phyloP scores from a whole-genome alignment of 2,888 invertebrate genomes.

The Tuberolachnus salignus region DNA sequence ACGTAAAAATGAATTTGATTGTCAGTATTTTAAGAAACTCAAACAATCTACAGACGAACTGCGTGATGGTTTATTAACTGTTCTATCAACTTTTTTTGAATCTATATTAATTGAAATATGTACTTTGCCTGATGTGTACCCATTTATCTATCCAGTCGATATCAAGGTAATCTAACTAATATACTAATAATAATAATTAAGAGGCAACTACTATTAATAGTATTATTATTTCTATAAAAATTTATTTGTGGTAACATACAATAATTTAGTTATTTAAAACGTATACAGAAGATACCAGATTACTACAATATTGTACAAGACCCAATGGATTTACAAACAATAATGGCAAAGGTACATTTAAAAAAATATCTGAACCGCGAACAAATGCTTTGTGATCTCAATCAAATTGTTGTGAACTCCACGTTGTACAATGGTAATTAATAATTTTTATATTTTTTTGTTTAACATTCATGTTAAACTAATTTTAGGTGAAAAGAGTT shows the following conservation, averaged over 20 bases:
- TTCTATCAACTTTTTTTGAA: conserved; percentile 88
- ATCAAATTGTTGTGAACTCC: conserved; percentile 95
- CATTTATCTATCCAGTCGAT: conserved; percentile 93
- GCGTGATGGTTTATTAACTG: conserved; percentile 95
- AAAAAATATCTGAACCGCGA: conserved; percentile 94
- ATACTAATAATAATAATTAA: too few relatives aligned
- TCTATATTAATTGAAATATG: conserved; percentile 91
- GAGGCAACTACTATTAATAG: not conserved
- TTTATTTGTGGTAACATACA: conserved; percentile 65
- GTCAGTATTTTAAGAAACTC: conserved; percentile 87
- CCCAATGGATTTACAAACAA: conserved; percentile 97
- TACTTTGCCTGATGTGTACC: conserved; percentile 87
- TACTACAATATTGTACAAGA: conserved; percentile 89
- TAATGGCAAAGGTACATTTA: conserved; percentile 85
- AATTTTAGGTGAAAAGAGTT: conserved; percentile 74
- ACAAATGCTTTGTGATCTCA: conserved; percentile 92
- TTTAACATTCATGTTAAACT: not conserved
- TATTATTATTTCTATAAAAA: conserved; percentile 7
- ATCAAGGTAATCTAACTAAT: conserved; percentile 70
- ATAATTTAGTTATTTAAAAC: conserved; percentile 68
- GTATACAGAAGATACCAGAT: conserved; percentile 79
- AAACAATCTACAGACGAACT: conserved; percentile 85
- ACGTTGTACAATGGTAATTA: conserved; percentile 81
- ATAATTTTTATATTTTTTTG: not conserved
- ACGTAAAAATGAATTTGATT: conserved; percentile 73